Percentiles rank a stretch among this genome's conserved stretches.
Evolutionary conservation across 2,888 invertebrate genomes (phyloP).

Genomic region (Ischnura elegans): DNA sequence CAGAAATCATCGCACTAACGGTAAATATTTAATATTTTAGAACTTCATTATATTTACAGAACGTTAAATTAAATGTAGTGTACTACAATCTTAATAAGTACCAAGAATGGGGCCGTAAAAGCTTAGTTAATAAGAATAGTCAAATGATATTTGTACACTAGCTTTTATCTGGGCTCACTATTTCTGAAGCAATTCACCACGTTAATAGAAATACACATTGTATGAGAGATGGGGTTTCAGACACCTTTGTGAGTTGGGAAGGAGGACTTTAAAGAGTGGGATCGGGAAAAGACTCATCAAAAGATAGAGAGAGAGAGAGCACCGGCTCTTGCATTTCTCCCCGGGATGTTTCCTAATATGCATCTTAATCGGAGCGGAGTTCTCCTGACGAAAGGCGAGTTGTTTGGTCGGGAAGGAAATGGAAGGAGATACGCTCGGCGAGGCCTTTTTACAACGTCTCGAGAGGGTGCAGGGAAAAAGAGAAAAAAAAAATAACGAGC

Average conservation of each 20-base stretch:
- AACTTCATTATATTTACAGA: too few species aligned
- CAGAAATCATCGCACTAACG: too few species aligned
- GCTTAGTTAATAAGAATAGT: too few species aligned
- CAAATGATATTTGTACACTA: too few species aligned
- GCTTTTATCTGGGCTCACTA: too few species aligned
- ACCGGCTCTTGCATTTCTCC: neutral
- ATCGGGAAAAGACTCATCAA: neutral
- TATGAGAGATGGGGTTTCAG: neutral
- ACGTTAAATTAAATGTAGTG: too few species aligned
- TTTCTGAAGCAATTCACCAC: too few species aligned
- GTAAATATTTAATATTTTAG: too few species aligned
- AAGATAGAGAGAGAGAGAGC: neutral
- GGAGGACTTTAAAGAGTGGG: neutral
- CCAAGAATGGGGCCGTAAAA: too few species aligned
- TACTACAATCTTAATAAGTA: too few species aligned
- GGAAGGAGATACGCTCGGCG: slow-evolving; percentile 15
- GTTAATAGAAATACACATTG: too few species aligned
- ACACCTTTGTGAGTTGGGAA: neutral
- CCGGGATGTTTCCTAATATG: slow-evolving; percentile 38
- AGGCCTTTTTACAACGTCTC: neutral
- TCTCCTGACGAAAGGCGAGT: neutral
- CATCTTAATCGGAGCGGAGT: slow-evolving; percentile 35
- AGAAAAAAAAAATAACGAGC: neutral
- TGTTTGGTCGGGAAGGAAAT: neutral
- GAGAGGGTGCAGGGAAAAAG: neutral